A percentile compares a stretch with the other conserved stretches of the same genome.
phyloP scores from a whole-genome alignment of 2,797 vertebrate species.

The Thalassophryne amazonica region DNA sequence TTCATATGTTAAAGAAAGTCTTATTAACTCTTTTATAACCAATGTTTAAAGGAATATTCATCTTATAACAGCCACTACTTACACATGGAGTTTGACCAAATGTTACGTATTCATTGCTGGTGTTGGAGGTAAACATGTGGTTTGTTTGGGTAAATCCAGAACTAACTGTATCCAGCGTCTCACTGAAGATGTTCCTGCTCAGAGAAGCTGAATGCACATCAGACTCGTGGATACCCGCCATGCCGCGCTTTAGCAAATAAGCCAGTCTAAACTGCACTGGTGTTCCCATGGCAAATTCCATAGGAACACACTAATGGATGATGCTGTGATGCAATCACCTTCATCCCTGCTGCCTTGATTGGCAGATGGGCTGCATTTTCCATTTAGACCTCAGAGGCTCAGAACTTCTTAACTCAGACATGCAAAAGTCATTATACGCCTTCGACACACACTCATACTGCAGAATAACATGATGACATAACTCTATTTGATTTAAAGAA shows the following conservation, averaged over 20 bases:
- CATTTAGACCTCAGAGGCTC: slow-evolving; percentile 40
- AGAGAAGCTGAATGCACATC: too few species aligned
- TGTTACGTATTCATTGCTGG: too few species aligned
- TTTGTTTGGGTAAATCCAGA: too few species aligned
- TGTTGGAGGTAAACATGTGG: too few species aligned
- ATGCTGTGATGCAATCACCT: slow-evolving; percentile 66
- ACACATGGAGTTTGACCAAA: too few species aligned
- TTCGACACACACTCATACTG: slow-evolving; percentile 39
- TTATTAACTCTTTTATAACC: too few species aligned
- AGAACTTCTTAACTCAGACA: slow-evolving; percentile 49
- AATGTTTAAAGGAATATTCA: too few species aligned
- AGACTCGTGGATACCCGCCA: too few species aligned
- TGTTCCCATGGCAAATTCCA: slow-evolving; percentile 46
- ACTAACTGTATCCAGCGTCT: too few species aligned
- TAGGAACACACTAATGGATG: slow-evolving; percentile 64
- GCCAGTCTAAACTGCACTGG: slow-evolving; percentile 27
- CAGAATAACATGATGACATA: slow-evolving; percentile 58
- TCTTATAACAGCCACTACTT: too few species aligned
- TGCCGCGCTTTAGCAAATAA: slow-evolving; percentile 21
- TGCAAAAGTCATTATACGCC: slow-evolving; percentile 60
- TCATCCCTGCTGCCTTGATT: slow-evolving; percentile 46
- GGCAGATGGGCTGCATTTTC: slow-evolving; percentile 55
- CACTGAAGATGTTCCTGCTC: too few species aligned
- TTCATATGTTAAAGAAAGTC: too few species aligned
- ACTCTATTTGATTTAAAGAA: slow-evolving; percentile 57